Evolutionary conservation across 2,888 invertebrate genomes (phyloP), one percentile per base, ranked within the genome.

Genomic region (Bombylius discolor): DNA sequence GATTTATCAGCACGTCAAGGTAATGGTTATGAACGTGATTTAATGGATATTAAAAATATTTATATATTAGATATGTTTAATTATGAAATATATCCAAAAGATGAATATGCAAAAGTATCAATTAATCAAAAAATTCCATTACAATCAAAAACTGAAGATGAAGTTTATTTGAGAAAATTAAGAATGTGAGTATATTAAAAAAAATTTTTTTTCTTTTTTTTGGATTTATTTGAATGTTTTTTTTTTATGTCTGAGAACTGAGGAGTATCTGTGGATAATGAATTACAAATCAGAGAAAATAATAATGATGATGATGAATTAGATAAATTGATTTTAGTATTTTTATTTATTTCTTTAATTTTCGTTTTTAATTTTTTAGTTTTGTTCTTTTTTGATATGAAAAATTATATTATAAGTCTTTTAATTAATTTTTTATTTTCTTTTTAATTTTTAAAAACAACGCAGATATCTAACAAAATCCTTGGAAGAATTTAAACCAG

Each of bases 1-100:
- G 91, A 91, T 71, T 76, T 90, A 67, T 89, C 91, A 74, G 90
- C 90, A 11, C 90, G 91, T 75, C 90, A 91, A 81, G 90, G 90
- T 5, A 90, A 90, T 71, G 90, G 90, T 0, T 84, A 89, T 70
- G 83, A 85, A 66, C 77, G 79, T 33, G 90, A 90, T 70, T 89
- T 89, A 67, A 76, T 82, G 58, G 78, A 78, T 50, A 80, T 82
- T 48, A 71, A 76, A 0, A 78, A 80, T 62, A 83, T 90, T 36
- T 89, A 86, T 67, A 89, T 90, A 60, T 76, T 90, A 77, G 90
- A 90, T 68, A 81, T 88, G 66, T 90, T 85, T 70, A 90, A 90
- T 71, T 74, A 77, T 55, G 69, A 79, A 58, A 88, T 89, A 60
- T 90, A 88, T 68, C 90, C 90, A 0, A 77, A 77, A 59, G 90